These are phyloP conservation scores for Clanis bilineata DNA, from an alignment of 2,888 invertebrate species.

Conservation along the genomic window DNA sequence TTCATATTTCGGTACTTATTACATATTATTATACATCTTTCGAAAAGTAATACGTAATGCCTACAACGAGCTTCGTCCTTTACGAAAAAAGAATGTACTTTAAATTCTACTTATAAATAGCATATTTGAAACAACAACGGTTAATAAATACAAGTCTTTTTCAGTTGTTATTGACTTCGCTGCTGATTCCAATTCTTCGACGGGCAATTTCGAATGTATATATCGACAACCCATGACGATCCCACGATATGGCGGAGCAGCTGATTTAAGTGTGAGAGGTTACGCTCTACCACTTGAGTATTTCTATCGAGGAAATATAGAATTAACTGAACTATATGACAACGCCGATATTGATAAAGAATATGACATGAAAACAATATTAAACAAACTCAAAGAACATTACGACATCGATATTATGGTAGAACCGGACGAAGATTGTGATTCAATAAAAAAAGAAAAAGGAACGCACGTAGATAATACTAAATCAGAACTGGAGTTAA, in stretches of 20 bases:
- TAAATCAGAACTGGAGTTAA: constrained; percentile 41
- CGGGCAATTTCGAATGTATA: constrained; percentile 83
- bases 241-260: constrained; percentile 46
- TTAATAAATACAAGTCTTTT: constrained; percentile 31
- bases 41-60: too few relatives aligned
- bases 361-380: constrained; percentile 42
- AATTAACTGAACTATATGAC: constrained; percentile 43
- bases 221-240: constrained; percentile 66
- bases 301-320: constrained; percentile 59
- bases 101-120: too few relatives aligned
- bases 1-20: too few relatives aligned
- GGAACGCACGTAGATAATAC: constrained; percentile 35
- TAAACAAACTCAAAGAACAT: constrained; percentile 47
- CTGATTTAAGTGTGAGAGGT: constrained; percentile 57
- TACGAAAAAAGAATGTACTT: too few relatives aligned
- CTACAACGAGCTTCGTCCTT: too few relatives aligned
- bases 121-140: neutral
- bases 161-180: constrained; percentile 80
- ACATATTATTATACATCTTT: too few relatives aligned
- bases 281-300: constrained; percentile 53
- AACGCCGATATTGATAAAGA: constrained; percentile 44
- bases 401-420: constrained; percentile 50
- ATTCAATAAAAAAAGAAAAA: constrained; percentile 24
- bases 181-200: constrained; percentile 61
- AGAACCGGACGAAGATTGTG: constrained; percentile 41